Percentiles rank a stretch among this genome's conserved stretches.
Conservation (phyloP, 2,113 vertebrate species). For the Glaucomys volans region DNA sequence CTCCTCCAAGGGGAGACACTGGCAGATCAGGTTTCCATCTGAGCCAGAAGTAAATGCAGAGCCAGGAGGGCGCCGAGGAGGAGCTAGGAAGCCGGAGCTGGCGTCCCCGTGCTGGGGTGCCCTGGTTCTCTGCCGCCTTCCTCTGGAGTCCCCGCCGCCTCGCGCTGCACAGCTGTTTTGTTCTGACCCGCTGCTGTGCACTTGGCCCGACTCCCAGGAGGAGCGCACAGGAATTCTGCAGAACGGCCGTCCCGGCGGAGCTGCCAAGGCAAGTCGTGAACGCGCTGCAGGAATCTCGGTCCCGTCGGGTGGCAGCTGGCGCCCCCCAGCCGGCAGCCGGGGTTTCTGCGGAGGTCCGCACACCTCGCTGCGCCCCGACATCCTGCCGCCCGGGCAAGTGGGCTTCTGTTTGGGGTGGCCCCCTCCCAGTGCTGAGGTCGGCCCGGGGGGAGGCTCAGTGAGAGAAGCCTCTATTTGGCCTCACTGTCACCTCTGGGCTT, state of each 20-base stretch:
- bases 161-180: constrained; percentile 15
- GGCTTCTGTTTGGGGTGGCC: too few relatives aligned
- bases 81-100: not conserved
- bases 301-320: not conserved
- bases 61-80: not conserved
- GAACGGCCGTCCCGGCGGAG: too few relatives aligned
- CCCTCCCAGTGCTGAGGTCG: accelerated
- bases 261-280: not conserved
- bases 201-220: too few relatives aligned
- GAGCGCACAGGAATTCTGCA: too few relatives aligned
- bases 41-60: not conserved
- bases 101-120: not conserved
- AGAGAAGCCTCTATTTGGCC: not conserved
- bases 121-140: not conserved
- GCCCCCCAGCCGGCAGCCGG: too few relatives aligned
- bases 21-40: not conserved
- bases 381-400: not conserved
- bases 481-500: too few relatives aligned
- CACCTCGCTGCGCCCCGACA: too few relatives aligned
- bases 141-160: not conserved
- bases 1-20: too few relatives aligned
- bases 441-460: not conserved
- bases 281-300: not conserved
- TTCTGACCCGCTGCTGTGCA: not conserved
- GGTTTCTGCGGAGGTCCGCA: too few relatives aligned